Percentiles rank a stretch among this genome's conserved stretches.
These are phyloP conservation scores for Galeruca laticollis DNA, from an alignment of 2,888 invertebrate species.

Conservation along the genomic window DNA sequence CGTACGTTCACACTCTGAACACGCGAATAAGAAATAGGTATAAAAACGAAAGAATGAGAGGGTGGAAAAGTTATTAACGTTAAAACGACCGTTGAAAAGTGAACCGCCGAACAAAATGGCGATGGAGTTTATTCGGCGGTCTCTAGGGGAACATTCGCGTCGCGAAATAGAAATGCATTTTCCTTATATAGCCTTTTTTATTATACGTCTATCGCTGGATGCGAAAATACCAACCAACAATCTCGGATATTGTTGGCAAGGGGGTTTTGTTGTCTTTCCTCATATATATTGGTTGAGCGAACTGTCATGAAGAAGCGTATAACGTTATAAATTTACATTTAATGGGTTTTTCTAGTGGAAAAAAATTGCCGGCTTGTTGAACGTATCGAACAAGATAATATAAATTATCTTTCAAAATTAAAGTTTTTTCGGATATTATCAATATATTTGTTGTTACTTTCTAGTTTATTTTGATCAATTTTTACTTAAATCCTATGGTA, in stretches of 20 bases:
- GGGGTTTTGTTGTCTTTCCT: conserved; percentile 49
- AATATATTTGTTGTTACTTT: no score
- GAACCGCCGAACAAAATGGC: conserved; percentile 64
- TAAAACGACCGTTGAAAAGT: conserved; percentile 60
- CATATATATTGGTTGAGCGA: conserved; percentile 47
- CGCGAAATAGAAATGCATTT: conserved; percentile 68
- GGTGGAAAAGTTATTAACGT: conserved; percentile 61
- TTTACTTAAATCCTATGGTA: no score
- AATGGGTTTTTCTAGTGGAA: conserved; percentile 12
- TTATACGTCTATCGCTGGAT: conserved; percentile 65
- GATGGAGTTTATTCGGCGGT: conserved; percentile 61
- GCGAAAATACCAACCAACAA: conserved; percentile 65
- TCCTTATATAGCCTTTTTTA: conserved; percentile 68
- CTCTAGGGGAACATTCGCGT: conserved; percentile 64
- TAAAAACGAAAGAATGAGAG: conserved; percentile 24
- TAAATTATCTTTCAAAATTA: neutral
- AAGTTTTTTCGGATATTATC: neutral
- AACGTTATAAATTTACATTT: conserved; percentile 34
- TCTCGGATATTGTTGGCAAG: conserved; percentile 64
- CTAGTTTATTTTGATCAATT: no score
- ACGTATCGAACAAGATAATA: neutral
- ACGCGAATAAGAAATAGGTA: conserved; percentile 17
- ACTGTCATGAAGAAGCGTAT: conserved; percentile 43
- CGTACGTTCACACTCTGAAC: conserved; percentile 4
- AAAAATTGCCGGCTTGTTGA: neutral